Base-by-base conservation (phyloP, 2,888 invertebrate species). In the Thymelicus acteon region DNA sequence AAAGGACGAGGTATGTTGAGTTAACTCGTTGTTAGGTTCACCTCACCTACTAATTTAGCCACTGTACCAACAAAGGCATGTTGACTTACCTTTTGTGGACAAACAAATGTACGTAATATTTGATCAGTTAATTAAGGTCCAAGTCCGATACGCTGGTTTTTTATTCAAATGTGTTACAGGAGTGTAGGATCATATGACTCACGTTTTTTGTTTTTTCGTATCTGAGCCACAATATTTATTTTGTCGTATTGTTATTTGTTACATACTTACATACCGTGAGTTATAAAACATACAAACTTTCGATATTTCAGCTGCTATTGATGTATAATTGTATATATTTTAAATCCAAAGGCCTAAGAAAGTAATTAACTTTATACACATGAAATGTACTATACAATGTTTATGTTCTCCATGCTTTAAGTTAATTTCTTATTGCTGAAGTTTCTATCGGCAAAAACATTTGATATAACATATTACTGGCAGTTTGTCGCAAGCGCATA, bases 401-500 rank as follows among this genome's bases (percentile, higher is more conserved):
- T 31, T 31, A 31, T 31, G 31, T 31, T 31, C 31, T 31, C 31
- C 31, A 31, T 31, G 31, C 31, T 31, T 31, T 39, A 58, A n/a
- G 12, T 10, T 19, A n/a, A 39, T 19, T 67, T 37, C 60, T 31
- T 15, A 40, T 15, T 72, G 64, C 70, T 63, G 37, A 62, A 67
- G 62, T 72, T 66, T 68, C 61, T 54, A 71, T 71, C 65, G 72
- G 49, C 31, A 72, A 75, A 75, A 76, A 77, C 74, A 73, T 74
- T 60, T 52, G 64, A 60, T 64, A 67, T 68, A 72, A 71, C 73
- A 74, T 75, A 66, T 78, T 78, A 77, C 75, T 75, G 73, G 74
- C 60, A 73, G 74, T 78, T 80, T 78, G 75, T 75, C 65, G 69
- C 73, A 75, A 57, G 7, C 37, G 57, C 76, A 83, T 82, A 82